phyloP scores from a whole-genome alignment of 2,888 invertebrate genomes.

The Saturnia japonica region DNA sequence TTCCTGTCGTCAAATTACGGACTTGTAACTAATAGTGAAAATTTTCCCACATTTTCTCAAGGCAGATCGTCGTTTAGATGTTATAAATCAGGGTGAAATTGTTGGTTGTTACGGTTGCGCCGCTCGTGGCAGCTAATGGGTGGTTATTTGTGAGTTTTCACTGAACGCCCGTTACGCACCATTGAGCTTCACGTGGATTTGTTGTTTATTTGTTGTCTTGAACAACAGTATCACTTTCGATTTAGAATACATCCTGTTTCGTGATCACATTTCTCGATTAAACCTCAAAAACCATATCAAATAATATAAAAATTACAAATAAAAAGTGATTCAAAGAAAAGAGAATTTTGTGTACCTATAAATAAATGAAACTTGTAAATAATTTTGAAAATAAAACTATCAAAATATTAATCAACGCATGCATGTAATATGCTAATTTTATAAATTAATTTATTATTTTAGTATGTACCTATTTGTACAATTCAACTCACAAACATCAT shows the following conservation, averaged over 20 bases:
- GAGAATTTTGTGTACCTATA: background rate
- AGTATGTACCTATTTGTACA: background rate
- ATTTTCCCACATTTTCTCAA: conserved; percentile 80
- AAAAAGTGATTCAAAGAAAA: no score
- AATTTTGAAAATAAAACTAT: no score
- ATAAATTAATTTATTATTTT: background rate
- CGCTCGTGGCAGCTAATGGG: conserved; percentile 73
- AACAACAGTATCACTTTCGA: conserved; percentile 34
- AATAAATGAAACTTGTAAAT: background rate
- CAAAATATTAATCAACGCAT: no score
- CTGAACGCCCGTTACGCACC: conserved; percentile 74
- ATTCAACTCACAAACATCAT: background rate
- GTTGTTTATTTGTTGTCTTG: conserved; percentile 26
- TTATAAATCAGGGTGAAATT: conserved; percentile 80
- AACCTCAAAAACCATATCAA: background rate
- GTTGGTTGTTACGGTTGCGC: conserved; percentile 55
- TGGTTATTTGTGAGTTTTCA: conserved; percentile 78
- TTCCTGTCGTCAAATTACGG: conserved; percentile 77
- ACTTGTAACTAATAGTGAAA: conserved; percentile 71
- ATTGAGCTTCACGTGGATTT: conserved; percentile 40
- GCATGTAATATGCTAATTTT: background rate
- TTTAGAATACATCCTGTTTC: conserved; percentile 18
- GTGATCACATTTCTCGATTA: conserved; percentile 27
- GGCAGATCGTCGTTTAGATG: conserved; percentile 62
- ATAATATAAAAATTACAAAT: background rate